Conservation (phyloP, 2,888 invertebrate genomes). For the Ctena decussata region DNA sequence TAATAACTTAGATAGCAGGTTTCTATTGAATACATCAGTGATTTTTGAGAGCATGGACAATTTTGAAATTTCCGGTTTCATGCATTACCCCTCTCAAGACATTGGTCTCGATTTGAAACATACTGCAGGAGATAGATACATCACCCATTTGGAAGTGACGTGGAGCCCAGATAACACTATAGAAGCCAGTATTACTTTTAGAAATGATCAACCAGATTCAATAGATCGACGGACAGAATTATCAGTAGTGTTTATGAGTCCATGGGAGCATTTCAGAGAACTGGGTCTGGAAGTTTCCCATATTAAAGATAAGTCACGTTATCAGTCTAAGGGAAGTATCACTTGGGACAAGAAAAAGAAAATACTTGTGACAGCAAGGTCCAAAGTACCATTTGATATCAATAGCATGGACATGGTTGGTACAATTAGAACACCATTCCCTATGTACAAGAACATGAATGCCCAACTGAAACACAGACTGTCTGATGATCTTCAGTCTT, state of each 20-base stretch:
- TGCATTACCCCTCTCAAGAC: constrained; percentile 65
- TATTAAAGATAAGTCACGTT: constrained; percentile 45
- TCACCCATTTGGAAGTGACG: constrained; percentile 62
- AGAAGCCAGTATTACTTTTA: constrained; percentile 55
- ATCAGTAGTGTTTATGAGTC: constrained; percentile 64
- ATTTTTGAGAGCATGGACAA: constrained; percentile 58
- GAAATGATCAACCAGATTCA: constrained; percentile 48
- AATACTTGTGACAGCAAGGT: constrained; percentile 51
- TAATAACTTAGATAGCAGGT: constrained; percentile 61
- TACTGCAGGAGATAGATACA: constrained; percentile 51
- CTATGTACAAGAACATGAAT: constrained; percentile 42
- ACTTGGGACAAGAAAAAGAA: constrained; percentile 68
- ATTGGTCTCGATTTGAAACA: constrained; percentile 60
- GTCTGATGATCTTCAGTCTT: constrained; percentile 30
- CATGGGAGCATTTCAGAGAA: constrained; percentile 64
- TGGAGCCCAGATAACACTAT: constrained; percentile 70
- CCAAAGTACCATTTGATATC: constrained; percentile 59
- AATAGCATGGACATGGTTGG: constrained; percentile 58
- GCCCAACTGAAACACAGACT: constrained; percentile 45
- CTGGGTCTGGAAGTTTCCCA: constrained; percentile 54
- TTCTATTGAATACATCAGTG: constrained; percentile 55
- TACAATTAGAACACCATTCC: constrained; percentile 64
- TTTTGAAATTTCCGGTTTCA: constrained; percentile 54
- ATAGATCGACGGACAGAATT: constrained; percentile 51
- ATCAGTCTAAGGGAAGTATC: constrained; percentile 55